phyloP scores from a whole-genome alignment of 2,888 invertebrate species.

The Leucozona laternaria region DNA sequence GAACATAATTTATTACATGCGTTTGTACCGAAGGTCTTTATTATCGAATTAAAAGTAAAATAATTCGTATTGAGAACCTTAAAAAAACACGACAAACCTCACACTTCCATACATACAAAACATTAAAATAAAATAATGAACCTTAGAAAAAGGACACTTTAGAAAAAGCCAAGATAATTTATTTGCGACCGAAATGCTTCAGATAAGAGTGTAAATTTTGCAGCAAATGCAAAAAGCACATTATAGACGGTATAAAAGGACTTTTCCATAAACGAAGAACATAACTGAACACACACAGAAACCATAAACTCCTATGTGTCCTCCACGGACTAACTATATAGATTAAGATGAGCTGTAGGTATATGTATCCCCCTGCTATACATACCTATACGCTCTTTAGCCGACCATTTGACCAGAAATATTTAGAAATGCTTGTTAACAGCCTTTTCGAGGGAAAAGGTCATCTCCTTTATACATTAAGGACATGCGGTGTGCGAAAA shows the following conservation, averaged over 20 bases:
- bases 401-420: conserved; percentile 60
- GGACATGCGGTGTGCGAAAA: conserved; percentile 80
- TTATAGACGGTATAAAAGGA: conserved; percentile 29
- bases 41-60: conserved; percentile 71
- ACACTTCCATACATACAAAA: conserved; percentile 19
- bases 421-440: conserved; percentile 72
- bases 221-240: conserved; percentile 81
- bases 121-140: conserved; percentile 66
- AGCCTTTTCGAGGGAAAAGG: conserved; percentile 66
- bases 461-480: conserved; percentile 79
- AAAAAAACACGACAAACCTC: conserved; percentile 22
- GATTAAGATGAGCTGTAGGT: conserved; percentile 30
- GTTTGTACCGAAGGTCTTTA: conserved; percentile 56
- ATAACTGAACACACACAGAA: conserved; percentile 15
- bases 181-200: conserved; percentile 67
- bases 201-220: conserved; percentile 81
- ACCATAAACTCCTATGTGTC: conserved; percentile 17
- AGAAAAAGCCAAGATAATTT: conserved; percentile 63
- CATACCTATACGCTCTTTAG: conserved; percentile 13
- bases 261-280: conserved; percentile 28
- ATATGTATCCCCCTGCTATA: conserved; percentile 33
- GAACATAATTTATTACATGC: conserved; percentile 52
- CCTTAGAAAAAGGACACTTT: conserved; percentile 33
- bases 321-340: not conserved
- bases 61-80: conserved; percentile 44